Evolutionary conservation across 2,888 invertebrate genomes (phyloP), one percentile per base, ranked within the genome.

Genomic region (Beris chalybata): DNA sequence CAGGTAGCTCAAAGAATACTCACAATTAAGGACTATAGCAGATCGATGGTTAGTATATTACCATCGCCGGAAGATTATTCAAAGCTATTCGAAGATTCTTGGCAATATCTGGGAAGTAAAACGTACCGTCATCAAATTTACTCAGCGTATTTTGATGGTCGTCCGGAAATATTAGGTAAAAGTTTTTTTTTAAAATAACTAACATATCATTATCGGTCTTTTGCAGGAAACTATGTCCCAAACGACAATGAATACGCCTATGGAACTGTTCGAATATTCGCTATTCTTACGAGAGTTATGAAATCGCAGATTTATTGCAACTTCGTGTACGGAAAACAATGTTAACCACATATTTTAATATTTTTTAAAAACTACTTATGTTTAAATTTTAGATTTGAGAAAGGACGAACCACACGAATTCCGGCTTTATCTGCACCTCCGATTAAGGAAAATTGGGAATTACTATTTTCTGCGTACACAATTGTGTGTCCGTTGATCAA

Each of bases 371-470:
- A n/a, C n/a, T n/a, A 52, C 11, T 59, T 63, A 22, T 2, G 63
- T 65, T 47, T 38, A 15, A 45, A 3, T 47, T 69, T 11, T 56
- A 75, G 75, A 55, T 76, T 74, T 45, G 75, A 75, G 54, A 76
- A 77, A 68, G 77, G 74, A 32, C 72, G 72, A 13, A 72, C 74
- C 15, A 72, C 71, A n/a, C 73, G 76, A 67, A 72, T 74, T 11
- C 67, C 71, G 13, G 78, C 79, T 2, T 75, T 76, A 64, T 74
- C 76, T 70, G 79, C 80, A 43, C 75, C 76, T 43, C 75, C 81
- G 47, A 78, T 84, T 69, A 75, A 80, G 22, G 84, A 84, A 50
- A 79, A 83, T 71, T 82, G 82, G 76, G 78, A 80, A 50, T 76
- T 82, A n/a, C 75, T 75, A 43, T 84, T 80, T 72, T 77, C 80